Conservation (phyloP, 2,888 invertebrate genomes). For the Frankliniella intonsa region DNA sequence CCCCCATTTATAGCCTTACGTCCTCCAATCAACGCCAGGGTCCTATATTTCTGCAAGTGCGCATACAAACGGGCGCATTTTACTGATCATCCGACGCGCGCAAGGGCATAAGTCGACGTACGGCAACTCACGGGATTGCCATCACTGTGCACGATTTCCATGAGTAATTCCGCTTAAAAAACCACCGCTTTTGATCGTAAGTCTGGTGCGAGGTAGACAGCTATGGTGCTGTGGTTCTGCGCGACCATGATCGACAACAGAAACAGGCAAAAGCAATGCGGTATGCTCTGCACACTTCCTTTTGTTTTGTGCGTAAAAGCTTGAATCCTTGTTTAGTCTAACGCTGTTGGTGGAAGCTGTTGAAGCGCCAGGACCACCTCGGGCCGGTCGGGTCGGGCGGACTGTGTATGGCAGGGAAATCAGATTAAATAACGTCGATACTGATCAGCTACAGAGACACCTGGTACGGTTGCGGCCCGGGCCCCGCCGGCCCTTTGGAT, state of each 20-base stretch:
- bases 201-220: neutral
- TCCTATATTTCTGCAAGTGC: neutral
- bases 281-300: too few species aligned
- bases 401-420: neutral
- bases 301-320: too few species aligned
- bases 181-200: neutral
- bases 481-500: neutral
- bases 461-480: neutral
- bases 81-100: neutral
- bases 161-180: neutral
- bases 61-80: conserved; percentile 8
- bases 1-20: too few species aligned
- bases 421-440: conserved; percentile 17
- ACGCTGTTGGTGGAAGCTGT: too few species aligned
- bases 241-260: neutral
- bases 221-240: neutral
- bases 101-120: neutral
- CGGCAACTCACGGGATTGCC: neutral
- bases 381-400: too few species aligned
- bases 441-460: neutral
- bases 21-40: neutral
- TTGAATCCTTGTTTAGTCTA: too few species aligned
- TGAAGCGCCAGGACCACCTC: too few species aligned
- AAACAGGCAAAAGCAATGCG: neutral
- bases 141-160: conserved; percentile 3